Evolutionary conservation across 2,113 vertebrate species (phyloP).

Genomic region (Salvator merianae): DNA sequence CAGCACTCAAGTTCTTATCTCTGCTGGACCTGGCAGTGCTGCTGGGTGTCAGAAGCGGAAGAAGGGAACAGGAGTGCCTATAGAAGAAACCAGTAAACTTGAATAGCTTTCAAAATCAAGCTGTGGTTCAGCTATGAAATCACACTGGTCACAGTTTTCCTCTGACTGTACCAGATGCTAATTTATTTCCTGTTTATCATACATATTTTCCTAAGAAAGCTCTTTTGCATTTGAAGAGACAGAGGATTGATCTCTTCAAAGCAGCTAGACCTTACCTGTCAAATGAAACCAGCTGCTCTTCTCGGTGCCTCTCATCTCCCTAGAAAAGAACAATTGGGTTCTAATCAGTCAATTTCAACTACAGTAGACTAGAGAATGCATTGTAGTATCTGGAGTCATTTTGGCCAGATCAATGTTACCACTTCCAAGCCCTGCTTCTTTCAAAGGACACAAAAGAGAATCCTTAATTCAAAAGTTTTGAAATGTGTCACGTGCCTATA

Average conservation of each 20-base stretch:
- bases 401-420: background rate
- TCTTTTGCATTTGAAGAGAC: background rate
- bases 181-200: background rate
- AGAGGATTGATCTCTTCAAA: background rate
- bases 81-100: background rate
- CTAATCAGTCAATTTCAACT: constrained; percentile 10
- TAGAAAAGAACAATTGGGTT: constrained; percentile 58
- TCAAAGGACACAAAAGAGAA: background rate
- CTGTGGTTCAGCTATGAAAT: background rate
- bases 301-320: constrained; percentile 84
- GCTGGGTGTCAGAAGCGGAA: too few species aligned
- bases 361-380: background rate
- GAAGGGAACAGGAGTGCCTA: background rate
- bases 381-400: background rate
- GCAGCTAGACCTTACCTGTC: constrained; percentile 82
- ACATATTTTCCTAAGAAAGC: background rate
- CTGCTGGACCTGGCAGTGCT: too few species aligned
- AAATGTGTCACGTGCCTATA: background rate
- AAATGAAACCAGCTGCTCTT: constrained; percentile 94
- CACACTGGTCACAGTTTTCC: background rate
- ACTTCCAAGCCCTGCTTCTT: background rate
- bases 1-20: too few species aligned
- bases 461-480: background rate
- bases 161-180: background rate
- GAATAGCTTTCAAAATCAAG: background rate